phyloP scores from a whole-genome alignment of 2,797 vertebrate species.

The Lateolabrax maculatus region DNA sequence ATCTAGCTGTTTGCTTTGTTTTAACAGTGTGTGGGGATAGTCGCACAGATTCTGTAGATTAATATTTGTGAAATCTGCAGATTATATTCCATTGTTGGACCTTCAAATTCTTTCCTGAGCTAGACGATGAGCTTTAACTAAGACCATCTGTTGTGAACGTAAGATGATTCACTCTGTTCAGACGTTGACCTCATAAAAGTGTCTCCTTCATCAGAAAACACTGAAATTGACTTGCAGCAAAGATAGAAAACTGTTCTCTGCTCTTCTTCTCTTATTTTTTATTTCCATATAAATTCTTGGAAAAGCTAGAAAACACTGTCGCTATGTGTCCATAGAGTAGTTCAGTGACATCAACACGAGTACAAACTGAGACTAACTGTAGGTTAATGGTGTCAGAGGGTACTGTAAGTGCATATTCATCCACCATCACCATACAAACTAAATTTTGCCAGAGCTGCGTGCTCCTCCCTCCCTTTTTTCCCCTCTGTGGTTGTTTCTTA shows the following conservation, averaged over 20 bases:
- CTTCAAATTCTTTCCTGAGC: constrained; percentile 36
- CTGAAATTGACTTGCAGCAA: fast-evolving
- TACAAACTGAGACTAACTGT: neutral
- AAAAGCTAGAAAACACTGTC: no score
- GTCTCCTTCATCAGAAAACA: neutral
- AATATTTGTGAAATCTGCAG: neutral
- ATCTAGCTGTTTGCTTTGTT: neutral
- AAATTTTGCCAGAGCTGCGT: constrained; percentile 13
- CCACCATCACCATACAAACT: constrained; percentile 36
- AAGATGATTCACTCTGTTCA: constrained; percentile 44
- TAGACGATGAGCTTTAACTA: constrained; percentile 13
- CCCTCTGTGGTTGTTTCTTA: constrained; percentile 57
- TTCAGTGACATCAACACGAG: neutral
- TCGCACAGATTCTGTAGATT: neutral
- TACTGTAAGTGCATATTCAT: constrained; percentile 35
- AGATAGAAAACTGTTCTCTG: neutral
- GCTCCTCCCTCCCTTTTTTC: constrained; percentile 43
- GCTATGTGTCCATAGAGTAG: neutral
- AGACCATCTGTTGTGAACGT: constrained; percentile 61
- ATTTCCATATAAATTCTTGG: fast-evolving
- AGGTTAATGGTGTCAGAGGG: constrained; percentile 20
- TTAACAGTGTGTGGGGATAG: neutral
- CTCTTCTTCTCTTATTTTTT: neutral
- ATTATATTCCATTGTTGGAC: constrained; percentile 2
- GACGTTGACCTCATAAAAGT: constrained; percentile 15